Base-by-base conservation (phyloP, 2,113 vertebrate genomes). In the Podarcis cretensis region DNA sequence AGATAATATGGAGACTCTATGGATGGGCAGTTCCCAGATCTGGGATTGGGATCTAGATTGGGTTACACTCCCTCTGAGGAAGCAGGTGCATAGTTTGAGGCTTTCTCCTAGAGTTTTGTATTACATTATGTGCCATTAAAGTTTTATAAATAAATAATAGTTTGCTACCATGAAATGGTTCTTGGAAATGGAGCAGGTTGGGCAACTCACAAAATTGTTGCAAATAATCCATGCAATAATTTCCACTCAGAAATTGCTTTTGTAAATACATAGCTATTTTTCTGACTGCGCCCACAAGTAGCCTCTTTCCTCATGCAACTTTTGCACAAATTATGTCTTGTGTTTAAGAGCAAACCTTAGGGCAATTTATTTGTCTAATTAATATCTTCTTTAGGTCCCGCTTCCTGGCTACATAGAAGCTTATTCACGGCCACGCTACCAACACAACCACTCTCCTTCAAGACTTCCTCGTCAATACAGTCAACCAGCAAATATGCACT, bases 331-430 rank as follows among this genome's bases (percentile, higher is more conserved):
- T 68, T 83, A 21, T 37, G 27, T 79, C 13, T 83, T 59, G 69
- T 80, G 1, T 63, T 65, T 43, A n/a, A 23, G 40, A 1, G 86
- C 54, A 2, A 63, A 82, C 0, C 5, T 30, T 1, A 0, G 7
- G 40, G 30, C 80, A 89, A 79, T 71, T 30, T 23, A 68, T 75
- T 73, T 57, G n/a, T 88, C 30, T 68, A 0, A 1, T 76, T 74
- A 4, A 83, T 2, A n/a, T 88, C 73, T 95, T 82, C 94, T 91
- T 4, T 96, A 99, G 99, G 98, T 98, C 25, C 98, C 99, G 0
- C 97, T 99, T 8, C 99, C 99, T 0, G 99, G 99, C 63, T 99
- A 99, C 93, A 98, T 99, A 0, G 99, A 99, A 95, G 98, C 98
- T 83, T 99, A 99, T 90, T 98, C 99, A 4, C 95, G 98, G 89